Evolutionary conservation across 2,888 invertebrate species (phyloP).

Genomic region (Cephonodes hylas): DNA sequence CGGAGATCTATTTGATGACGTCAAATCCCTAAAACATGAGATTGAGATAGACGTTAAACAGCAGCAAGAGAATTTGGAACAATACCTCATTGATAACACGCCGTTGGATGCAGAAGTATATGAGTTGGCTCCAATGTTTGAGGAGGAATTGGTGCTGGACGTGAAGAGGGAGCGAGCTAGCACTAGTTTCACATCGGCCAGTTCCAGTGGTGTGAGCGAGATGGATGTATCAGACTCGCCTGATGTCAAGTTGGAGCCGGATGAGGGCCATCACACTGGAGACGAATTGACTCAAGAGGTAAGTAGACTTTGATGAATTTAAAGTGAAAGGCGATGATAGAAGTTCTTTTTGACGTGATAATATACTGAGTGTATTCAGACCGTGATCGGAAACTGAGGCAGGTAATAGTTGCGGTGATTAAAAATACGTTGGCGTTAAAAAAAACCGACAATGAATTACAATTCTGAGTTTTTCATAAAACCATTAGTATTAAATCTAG

Average conservation of each 20-base stretch:
- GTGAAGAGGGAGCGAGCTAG: conserved; percentile 76
- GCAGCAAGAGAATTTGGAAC: conserved; percentile 64
- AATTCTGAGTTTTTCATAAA: no score
- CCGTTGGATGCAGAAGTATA: conserved; percentile 65
- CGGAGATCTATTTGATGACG: conserved; percentile 62
- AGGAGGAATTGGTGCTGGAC: conserved; percentile 61
- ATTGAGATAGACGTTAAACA: conserved; percentile 69
- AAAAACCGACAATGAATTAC: no score
- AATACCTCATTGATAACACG: conserved; percentile 70
- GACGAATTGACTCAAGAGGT: conserved; percentile 79
- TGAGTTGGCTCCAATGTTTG: conserved; percentile 67
- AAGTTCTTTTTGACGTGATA: neutral
- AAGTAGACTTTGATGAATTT: no score
- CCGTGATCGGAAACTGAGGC: no score
- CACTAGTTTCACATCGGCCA: conserved; percentile 74
- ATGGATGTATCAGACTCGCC: conserved; percentile 62
- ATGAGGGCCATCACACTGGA: conserved; percentile 72
- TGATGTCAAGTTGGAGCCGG: conserved; percentile 69
- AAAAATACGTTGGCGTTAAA: no score
- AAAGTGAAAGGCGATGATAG: neutral
- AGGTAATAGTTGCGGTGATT: no score
- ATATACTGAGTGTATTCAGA: no score
- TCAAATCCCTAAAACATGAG: conserved; percentile 62
- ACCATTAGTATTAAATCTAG: no score
- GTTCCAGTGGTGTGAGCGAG: conserved; percentile 76